Evolutionary conservation across 1,140 invertebrate species (phyloP).

Genomic region (Caenorhabditis tropicalis): DNA sequence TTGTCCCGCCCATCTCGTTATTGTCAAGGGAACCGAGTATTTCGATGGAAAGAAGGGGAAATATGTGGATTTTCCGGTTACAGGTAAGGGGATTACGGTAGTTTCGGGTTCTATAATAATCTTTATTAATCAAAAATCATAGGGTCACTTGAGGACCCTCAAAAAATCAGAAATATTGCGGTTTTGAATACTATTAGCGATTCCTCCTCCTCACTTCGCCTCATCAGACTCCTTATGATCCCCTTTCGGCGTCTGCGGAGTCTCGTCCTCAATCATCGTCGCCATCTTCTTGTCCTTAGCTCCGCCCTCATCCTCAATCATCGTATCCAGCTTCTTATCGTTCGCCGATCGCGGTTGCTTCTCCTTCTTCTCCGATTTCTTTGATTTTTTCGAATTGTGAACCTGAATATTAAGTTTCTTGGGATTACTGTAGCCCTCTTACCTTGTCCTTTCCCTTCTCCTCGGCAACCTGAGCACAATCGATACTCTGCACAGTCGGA

Average conservation of each 20-base stretch:
- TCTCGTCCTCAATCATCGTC: neutral
- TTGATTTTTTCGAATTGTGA: neutral
- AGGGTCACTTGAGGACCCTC: too few relatives aligned
- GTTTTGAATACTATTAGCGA: too few relatives aligned
- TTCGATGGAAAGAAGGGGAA: constrained; percentile 94
- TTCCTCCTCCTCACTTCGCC: too few relatives aligned
- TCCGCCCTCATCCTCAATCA: neutral
- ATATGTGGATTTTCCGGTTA: constrained; percentile 99
- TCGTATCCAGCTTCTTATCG: neutral
- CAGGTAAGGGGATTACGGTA: too few relatives aligned
- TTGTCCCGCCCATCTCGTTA: constrained; percentile 89
- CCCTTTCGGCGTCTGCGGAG: neutral
- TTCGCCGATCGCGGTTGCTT: neutral
- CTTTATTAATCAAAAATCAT: neutral
- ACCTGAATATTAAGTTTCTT: neutral
- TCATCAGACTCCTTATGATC: too few relatives aligned
- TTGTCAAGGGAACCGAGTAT: constrained; percentile 88
- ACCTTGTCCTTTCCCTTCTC: neutral
- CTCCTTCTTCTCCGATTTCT: neutral
- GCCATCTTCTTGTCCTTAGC: neutral
- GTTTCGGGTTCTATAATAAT: constrained; percentile 26
- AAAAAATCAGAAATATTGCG: too few relatives aligned
- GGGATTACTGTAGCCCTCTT: neutral
- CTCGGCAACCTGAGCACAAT: neutral
- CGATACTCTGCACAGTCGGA: neutral